Conservation (phyloP, 2,888 invertebrate species). For the Eupithecia centaureata region DNA sequence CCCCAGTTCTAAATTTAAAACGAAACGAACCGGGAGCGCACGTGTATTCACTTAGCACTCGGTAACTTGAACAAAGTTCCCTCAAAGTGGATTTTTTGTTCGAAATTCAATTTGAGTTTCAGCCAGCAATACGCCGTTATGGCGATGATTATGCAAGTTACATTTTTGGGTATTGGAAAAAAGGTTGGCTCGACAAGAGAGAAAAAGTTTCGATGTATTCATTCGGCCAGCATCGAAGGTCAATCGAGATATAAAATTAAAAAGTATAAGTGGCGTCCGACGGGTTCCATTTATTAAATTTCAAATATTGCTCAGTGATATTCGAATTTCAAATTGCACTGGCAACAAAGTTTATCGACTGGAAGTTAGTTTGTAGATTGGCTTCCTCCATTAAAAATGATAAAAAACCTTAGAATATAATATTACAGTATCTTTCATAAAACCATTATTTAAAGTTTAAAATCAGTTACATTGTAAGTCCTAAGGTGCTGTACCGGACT, state of each 20-base stretch:
- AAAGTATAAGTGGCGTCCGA: slow-evolving; percentile 78
- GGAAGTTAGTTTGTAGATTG: slow-evolving; percentile 41
- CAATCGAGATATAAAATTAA: slow-evolving; percentile 80
- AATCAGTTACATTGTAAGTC: slow-evolving; percentile 10
- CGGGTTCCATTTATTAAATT: slow-evolving; percentile 73
- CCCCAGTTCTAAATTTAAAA: slow-evolving; percentile 72
- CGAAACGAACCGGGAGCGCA: slow-evolving; percentile 73
- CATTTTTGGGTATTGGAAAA: slow-evolving; percentile 51
- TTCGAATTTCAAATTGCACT: slow-evolving; percentile 78
- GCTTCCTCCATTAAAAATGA: slow-evolving; percentile 34
- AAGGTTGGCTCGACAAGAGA: slow-evolving; percentile 55
- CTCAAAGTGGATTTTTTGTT: slow-evolving; percentile 46
- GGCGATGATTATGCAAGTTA: slow-evolving; percentile 45
- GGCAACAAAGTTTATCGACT: slow-evolving; percentile 30
- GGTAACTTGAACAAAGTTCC: slow-evolving; percentile 71
- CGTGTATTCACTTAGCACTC: slow-evolving; percentile 78
- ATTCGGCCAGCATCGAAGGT: slow-evolving; percentile 78
- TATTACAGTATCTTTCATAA: slow-evolving; percentile 38
- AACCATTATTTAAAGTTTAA: slow-evolving; percentile 1
- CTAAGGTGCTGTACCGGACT: slow-evolving; percentile 13
- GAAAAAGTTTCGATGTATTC: slow-evolving; percentile 73
- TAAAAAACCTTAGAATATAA: neutral
- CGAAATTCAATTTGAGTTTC: slow-evolving; percentile 42
- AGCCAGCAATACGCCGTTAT: slow-evolving; percentile 31
- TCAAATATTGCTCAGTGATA: slow-evolving; percentile 77